These are phyloP conservation scores for Acridotheres tristis DNA, from an alignment of 2,797 vertebrate genomes.

Conservation along the genomic window DNA sequence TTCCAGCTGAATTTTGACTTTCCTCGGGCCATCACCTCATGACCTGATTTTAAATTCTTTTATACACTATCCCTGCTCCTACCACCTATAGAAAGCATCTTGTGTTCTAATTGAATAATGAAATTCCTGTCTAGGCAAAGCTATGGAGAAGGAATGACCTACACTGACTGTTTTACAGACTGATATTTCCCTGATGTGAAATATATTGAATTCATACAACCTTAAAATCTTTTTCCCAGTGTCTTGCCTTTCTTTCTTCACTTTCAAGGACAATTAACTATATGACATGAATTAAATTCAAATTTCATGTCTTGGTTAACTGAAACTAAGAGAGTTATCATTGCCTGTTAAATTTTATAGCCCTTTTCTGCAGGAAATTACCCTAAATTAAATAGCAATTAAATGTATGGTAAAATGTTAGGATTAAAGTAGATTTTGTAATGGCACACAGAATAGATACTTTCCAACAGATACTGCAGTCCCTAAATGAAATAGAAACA, in stretches of 20 bases:
- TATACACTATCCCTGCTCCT: neutral
- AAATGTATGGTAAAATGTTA: conserved; percentile 11
- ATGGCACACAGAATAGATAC: neutral
- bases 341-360: conserved; percentile 53
- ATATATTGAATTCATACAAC: neutral
- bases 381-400: conserved; percentile 44
- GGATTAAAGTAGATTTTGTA: neutral
- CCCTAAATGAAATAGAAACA: neutral
- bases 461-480: neutral
- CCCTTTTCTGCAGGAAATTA: conserved; percentile 14
- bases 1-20: neutral
- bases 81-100: neutral
- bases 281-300: neutral
- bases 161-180: neutral
- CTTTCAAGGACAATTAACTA: conserved; percentile 42
- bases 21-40: neutral
- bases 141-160: neutral
- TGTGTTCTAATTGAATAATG: neutral
- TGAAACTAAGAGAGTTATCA: conserved; percentile 40
- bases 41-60: neutral
- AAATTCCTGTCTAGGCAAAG: neutral
- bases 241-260: neutral
- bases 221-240: neutral
- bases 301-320: conserved; percentile 38
- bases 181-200: neutral